Percentiles rank a stretch among this genome's conserved stretches.
Conservation (phyloP, 2,888 invertebrate species). For the Tetropium fuscum region DNA sequence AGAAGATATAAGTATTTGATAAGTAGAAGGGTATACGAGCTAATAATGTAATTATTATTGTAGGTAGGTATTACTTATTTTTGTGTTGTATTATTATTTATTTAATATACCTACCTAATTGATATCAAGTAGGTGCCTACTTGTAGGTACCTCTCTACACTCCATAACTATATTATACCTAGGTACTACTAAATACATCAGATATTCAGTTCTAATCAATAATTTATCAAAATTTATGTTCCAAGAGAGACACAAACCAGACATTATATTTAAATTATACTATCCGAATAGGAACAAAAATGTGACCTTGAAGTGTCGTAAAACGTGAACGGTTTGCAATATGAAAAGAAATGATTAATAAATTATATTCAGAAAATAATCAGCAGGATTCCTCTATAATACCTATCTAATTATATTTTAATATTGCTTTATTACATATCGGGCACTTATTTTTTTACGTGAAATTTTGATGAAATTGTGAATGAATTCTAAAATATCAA, state of each 20-base stretch:
- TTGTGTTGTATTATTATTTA: too few relatives aligned
- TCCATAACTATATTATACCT: neutral
- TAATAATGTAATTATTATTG: too few relatives aligned
- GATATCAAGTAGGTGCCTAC: too few relatives aligned
- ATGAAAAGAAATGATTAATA: neutral
- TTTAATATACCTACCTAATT: too few relatives aligned
- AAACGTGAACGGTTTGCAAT: neutral
- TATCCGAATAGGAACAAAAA: constrained; percentile 26
- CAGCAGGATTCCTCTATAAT: neutral
- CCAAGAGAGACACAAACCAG: constrained; percentile 39
- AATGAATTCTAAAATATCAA: too few relatives aligned
- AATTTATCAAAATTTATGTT: constrained; percentile 31
- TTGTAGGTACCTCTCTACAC: too few relatives aligned
- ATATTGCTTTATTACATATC: too few relatives aligned
- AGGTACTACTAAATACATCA: neutral
- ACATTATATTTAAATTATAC: constrained; percentile 37
- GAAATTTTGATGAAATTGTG: too few relatives aligned
- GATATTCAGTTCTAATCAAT: neutral
- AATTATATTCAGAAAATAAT: neutral
- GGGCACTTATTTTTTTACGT: too few relatives aligned
- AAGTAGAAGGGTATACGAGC: too few relatives aligned
- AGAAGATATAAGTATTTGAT: too few relatives aligned
- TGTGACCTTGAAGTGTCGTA: constrained; percentile 30
- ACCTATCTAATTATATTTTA: neutral
- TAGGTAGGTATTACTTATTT: too few relatives aligned